Evolutionary conservation across 2,888 invertebrate species (phyloP).

Genomic region (Theodoxus fluviatilis): DNA sequence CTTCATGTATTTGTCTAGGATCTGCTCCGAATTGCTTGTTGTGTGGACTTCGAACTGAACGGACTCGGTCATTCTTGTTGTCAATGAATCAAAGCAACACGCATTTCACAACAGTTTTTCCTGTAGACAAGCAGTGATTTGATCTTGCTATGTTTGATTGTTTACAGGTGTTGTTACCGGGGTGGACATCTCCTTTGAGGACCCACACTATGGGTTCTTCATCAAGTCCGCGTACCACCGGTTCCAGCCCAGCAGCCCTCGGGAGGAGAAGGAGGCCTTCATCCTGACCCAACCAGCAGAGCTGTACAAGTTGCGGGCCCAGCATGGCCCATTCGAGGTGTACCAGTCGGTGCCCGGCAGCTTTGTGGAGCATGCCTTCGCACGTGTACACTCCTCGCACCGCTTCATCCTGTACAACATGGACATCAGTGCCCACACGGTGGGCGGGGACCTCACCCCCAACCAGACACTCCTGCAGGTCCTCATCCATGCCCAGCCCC

Average conservation of each 20-base stretch:
- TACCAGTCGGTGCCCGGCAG: slow-evolving; percentile 89
- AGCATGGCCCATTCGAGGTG: slow-evolving; percentile 93
- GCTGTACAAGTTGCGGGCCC: slow-evolving; percentile 88
- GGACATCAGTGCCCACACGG: slow-evolving; percentile 92
- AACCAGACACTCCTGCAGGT: slow-evolving; percentile 92
- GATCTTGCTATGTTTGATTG: slow-evolving; percentile 22
- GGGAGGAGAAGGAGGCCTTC: slow-evolving; percentile 80
- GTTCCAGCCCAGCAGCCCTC: slow-evolving; percentile 44
- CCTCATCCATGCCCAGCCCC: slow-evolving; percentile 79
- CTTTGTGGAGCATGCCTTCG: slow-evolving; percentile 30
- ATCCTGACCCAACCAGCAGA: slow-evolving; percentile 90
- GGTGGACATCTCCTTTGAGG: slow-evolving; percentile 58
- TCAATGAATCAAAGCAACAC: no score
- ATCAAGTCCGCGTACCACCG: slow-evolving; percentile 67
- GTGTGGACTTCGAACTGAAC: no score
- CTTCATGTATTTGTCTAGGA: no score
- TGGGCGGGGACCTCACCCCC: slow-evolving; percentile 83
- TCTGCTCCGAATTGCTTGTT: no score
- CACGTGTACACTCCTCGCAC: slow-evolving; percentile 34
- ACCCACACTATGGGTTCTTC: slow-evolving; percentile 59
- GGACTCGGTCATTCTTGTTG: no score
- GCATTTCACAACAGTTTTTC: no score
- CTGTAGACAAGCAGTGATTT: no score
- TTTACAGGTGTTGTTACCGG: slow-evolving; percentile 42
- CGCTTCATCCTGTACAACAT: slow-evolving; percentile 64